Base-by-base conservation (phyloP, 2,797 vertebrate species). In the Pseudotriccus pelzelni region DNA sequence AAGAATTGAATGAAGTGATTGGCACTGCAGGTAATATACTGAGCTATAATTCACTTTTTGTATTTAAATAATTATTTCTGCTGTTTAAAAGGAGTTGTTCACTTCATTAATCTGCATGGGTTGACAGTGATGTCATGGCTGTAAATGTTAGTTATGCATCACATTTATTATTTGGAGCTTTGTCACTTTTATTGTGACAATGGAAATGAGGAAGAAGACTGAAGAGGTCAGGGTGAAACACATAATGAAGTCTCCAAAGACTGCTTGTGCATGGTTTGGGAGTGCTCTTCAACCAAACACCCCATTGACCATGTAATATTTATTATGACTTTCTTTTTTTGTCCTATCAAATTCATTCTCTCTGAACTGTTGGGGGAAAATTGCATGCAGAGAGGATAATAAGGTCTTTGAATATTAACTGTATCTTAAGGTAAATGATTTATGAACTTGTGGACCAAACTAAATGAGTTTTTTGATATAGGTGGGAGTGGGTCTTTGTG, bases 21-120 rank as follows among this genome's bases (percentile, higher is more conserved):
- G 93, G 41, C 55, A 21, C 36, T 81, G 16, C 28, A 84, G 67
- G 55, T 94, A 87, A 92, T 91, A 78, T 28, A 87, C 50, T 37
- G 50, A 87, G n/a, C 69, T 92, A 23, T 83, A 94, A 84, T 85
- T 94, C 72, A 78, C 66, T 72, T 87, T 2, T 77, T 89, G 25
- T 85, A 63, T 84, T 87, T 87, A 87, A 78, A 66, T 89, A 77
- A 74, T 87, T 55, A 47, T 83, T 83, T 90, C 36, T 94, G 30
- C 28, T 73, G 18, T 95, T 94, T 76, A 90, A 78, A 86, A 86
- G 36, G 76, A 60, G 24, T 58, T 78, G 43, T 21, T 90, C 36
- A 34, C 62, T 86, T 78, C 62, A 66, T 90, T 94, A 68, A 86
- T 84, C 73, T 72, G 10, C 50, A 28, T 75, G 83, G 50, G 50